These are phyloP conservation scores for Glaucopsyche alexis DNA, from an alignment of 2,888 invertebrate species.

Conservation along the genomic window DNA sequence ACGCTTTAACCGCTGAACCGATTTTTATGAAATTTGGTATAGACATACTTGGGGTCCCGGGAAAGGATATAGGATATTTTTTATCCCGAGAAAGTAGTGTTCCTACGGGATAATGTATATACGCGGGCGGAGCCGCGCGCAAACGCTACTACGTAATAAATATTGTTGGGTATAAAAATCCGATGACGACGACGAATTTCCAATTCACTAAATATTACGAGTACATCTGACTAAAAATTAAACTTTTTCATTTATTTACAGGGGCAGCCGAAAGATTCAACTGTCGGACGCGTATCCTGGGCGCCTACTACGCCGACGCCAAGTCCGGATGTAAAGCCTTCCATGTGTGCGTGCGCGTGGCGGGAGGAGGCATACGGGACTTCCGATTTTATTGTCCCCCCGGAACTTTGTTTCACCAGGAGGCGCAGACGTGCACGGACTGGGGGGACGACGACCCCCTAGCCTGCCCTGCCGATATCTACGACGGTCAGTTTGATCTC, in stretches of 20 bases:
- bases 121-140: no score
- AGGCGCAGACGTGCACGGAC: slow-evolving; percentile 94
- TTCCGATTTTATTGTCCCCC: slow-evolving; percentile 94
- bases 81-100: no score
- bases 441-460: slow-evolving; percentile 89
- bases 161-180: no score
- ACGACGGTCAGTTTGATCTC: slow-evolving; percentile 92
- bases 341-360: slow-evolving; percentile 92
- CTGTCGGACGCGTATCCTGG: slow-evolving; percentile 91
- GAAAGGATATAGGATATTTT: no score
- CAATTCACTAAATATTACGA: no score
- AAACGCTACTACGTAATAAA: no score
- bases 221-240: no score
- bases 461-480: slow-evolving; percentile 90
- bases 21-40: no score
- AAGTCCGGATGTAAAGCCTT: slow-evolving; percentile 94
- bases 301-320: slow-evolving; percentile 93
- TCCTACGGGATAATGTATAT: no score
- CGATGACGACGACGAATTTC: no score
- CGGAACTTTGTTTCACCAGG: slow-evolving; percentile 94
- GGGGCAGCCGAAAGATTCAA: slow-evolving; percentile 83
- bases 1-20: no score
- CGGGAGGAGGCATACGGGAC: slow-evolving; percentile 88
- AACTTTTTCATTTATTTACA: slow-evolving; percentile 38
- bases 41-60: no score